Conservation (phyloP, 2,113 vertebrate genomes). For the Prolemur simus region DNA sequence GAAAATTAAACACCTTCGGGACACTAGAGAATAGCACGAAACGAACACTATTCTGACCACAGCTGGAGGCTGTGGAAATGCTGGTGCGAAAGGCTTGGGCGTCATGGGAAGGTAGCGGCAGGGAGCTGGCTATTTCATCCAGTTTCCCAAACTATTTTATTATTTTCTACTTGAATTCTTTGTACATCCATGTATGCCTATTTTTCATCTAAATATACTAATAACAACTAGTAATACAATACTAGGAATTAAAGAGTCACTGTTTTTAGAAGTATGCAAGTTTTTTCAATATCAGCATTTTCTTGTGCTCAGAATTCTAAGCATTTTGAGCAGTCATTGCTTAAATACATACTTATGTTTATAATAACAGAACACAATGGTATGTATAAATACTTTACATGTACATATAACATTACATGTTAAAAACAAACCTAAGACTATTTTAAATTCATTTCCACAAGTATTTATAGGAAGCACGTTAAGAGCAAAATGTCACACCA, state of each 20-base stretch:
- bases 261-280: background rate
- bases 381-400: background rate
- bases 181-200: background rate
- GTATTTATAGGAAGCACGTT: background rate
- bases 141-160: background rate
- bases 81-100: slow-evolving; percentile 32
- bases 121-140: slow-evolving; percentile 38
- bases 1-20: slow-evolving; percentile 84
- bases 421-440: background rate
- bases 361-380: background rate
- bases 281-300: background rate
- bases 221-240: background rate
- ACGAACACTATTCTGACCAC: slow-evolving; percentile 75
- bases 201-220: background rate
- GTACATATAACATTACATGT: background rate
- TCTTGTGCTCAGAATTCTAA: background rate
- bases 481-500: background rate
- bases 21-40: slow-evolving; percentile 70
- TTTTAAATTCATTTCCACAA: background rate
- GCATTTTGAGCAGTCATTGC: background rate
- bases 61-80: slow-evolving; percentile 76
- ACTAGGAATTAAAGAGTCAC: background rate
- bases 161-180: slow-evolving; percentile 1
- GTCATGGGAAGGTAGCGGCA: background rate
- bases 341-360: background rate